A percentile compares a stretch with the other conserved stretches of the same genome.
Conservation (phyloP, 2,797 vertebrate species). For the Hemitrygon akajei region DNA sequence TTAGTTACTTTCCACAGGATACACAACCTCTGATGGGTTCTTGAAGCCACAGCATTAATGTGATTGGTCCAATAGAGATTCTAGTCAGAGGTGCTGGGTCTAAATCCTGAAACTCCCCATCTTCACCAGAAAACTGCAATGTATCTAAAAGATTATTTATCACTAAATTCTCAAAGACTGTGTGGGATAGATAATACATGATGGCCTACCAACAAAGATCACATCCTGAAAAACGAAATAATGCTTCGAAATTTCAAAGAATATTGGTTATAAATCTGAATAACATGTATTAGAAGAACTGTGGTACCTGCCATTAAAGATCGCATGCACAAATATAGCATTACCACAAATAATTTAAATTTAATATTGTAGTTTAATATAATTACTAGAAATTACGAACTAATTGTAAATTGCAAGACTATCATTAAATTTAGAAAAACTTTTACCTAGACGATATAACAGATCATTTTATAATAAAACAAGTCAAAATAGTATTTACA, state of each 20-base stretch:
- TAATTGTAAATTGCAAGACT: background rate
- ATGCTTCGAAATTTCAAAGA: background rate
- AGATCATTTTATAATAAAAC: background rate
- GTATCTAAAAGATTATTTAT: too few species aligned
- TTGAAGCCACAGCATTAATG: too few species aligned
- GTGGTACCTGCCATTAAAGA: background rate
- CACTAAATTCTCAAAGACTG: too few species aligned
- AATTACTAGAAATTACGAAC: background rate
- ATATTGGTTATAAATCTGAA: background rate
- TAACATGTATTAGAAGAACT: background rate
- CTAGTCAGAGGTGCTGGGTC: too few species aligned
- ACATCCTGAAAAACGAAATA: slow-evolving; percentile 41
- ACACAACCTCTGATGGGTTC: too few species aligned
- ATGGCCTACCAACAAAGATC: too few species aligned
- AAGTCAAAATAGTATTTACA: background rate
- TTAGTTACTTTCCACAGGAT: too few species aligned
- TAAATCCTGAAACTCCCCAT: too few species aligned
- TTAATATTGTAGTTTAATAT: background rate
- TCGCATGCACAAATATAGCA: background rate
- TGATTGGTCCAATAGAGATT: too few species aligned
- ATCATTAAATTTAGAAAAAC: background rate
- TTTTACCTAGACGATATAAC: background rate
- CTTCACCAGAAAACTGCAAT: too few species aligned
- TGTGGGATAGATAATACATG: too few species aligned
- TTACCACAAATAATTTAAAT: background rate